Percentiles rank a stretch among this genome's conserved stretches.
Evolutionary conservation across 2,113 vertebrate genomes (phyloP).

Genomic region (Hippolais icterina): DNA sequence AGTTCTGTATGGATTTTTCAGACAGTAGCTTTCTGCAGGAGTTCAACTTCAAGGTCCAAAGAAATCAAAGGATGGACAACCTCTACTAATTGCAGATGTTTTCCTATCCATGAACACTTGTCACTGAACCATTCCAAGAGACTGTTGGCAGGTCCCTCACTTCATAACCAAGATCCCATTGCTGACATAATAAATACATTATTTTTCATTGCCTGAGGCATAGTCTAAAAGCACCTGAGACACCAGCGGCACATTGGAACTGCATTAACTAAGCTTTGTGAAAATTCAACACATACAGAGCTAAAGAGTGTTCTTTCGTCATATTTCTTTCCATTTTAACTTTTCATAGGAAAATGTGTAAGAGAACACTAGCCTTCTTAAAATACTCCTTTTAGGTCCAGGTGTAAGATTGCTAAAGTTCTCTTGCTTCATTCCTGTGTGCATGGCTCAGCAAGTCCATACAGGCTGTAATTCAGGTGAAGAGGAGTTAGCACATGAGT

Average conservation of each 20-base stretch:
- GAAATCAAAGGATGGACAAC: constrained; percentile 19
- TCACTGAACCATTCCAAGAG: background rate
- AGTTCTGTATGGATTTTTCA: background rate
- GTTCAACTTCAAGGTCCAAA: background rate
- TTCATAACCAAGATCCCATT: background rate
- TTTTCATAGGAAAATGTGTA: background rate
- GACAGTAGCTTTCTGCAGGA: background rate
- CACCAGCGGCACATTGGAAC: background rate
- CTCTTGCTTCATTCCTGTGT: background rate
- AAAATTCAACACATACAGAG: background rate
- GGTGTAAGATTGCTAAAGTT: background rate
- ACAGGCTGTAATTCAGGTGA: background rate
- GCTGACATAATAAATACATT: background rate
- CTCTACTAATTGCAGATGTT: background rate
- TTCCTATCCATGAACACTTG: background rate
- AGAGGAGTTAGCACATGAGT: background rate
- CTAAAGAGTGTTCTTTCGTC: background rate
- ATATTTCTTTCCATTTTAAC: background rate
- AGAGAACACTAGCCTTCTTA: background rate
- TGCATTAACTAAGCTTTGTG: background rate
- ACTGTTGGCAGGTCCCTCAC: background rate
- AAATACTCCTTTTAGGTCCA: background rate
- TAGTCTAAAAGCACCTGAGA: background rate
- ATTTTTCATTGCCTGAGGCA: background rate
- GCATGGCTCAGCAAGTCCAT: background rate